phyloP scores from a whole-genome alignment of 2,888 invertebrate species.

The Spilosoma lubricipeda region DNA sequence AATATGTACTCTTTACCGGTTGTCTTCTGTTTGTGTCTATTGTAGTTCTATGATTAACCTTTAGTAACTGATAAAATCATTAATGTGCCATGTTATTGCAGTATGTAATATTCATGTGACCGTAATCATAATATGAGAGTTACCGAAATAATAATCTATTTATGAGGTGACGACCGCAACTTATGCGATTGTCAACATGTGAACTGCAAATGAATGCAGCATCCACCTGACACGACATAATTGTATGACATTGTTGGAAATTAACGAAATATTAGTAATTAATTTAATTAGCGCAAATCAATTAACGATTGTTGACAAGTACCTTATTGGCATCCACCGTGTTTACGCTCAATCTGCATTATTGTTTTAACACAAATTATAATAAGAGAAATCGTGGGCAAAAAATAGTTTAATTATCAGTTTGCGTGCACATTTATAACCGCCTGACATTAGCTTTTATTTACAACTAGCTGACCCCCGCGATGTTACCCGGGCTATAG shows the following conservation, averaged over 20 bases:
- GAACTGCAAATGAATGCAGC: not conserved
- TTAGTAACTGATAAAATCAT: not conserved
- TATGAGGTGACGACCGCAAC: not conserved
- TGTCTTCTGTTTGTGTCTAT: no score
- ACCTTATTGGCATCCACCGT: not conserved
- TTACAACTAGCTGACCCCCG: no score
- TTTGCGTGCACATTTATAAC: no score
- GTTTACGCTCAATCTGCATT: not conserved
- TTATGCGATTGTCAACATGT: not conserved
- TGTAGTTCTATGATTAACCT: no score
- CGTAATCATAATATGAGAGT: not conserved
- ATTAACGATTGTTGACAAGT: not conserved
- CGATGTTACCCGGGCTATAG: no score
- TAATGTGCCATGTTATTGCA: not conserved
- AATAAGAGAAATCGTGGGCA: not conserved
- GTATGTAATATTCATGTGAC: not conserved
- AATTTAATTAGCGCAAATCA: not conserved
- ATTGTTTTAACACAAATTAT: not conserved
- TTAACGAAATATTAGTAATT: not conserved
- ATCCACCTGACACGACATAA: not conserved
- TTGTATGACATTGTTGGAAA: not conserved
- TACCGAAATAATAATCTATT: not conserved
- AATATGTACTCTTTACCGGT: no score
- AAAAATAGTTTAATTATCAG: not conserved
- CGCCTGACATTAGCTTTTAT: no score